Conservation (phyloP, 2,797 vertebrate genomes). For the Sebastes iracundus region DNA sequence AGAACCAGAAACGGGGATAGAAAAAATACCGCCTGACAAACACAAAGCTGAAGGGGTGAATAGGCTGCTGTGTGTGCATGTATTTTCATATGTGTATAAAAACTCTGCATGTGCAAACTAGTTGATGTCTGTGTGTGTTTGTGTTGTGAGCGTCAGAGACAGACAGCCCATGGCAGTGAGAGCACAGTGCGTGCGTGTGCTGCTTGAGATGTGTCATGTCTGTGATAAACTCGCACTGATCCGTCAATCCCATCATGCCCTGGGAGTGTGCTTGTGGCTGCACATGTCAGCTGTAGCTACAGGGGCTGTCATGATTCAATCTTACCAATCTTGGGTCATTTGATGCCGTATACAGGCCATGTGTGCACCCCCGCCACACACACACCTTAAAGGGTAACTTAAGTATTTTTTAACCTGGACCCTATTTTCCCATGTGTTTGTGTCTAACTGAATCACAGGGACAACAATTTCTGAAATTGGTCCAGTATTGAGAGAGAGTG, state of each 20-base stretch:
- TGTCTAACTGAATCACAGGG: background rate
- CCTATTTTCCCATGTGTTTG: background rate
- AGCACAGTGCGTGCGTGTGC: conserved; percentile 25
- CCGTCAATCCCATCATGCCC: conserved; percentile 70
- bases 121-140: conserved; percentile 3
- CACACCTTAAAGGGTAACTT: background rate
- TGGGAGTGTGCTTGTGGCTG: conserved; percentile 66
- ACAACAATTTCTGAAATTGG: background rate
- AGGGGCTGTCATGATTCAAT: conserved; percentile 72
- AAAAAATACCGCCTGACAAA: conserved; percentile 38
- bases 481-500: background rate
- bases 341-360: background rate
- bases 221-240: conserved; percentile 72
- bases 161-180: conserved; percentile 48
- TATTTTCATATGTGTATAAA: background rate
- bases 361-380: background rate
- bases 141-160: conserved; percentile 27
- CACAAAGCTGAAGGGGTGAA: conserved; percentile 6
- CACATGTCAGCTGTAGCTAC: conserved; percentile 66
- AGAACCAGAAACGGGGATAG: conserved; percentile 22
- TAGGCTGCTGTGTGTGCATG: background rate
- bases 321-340: conserved; percentile 45
- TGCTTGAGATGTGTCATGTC: conserved; percentile 68
- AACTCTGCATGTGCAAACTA: conserved; percentile 1
- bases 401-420: background rate